Percentiles rank a stretch among this genome's conserved stretches.
Evolutionary conservation across 1,140 invertebrate genomes (phyloP).

Genomic region (Helicoverpa zea): DNA sequence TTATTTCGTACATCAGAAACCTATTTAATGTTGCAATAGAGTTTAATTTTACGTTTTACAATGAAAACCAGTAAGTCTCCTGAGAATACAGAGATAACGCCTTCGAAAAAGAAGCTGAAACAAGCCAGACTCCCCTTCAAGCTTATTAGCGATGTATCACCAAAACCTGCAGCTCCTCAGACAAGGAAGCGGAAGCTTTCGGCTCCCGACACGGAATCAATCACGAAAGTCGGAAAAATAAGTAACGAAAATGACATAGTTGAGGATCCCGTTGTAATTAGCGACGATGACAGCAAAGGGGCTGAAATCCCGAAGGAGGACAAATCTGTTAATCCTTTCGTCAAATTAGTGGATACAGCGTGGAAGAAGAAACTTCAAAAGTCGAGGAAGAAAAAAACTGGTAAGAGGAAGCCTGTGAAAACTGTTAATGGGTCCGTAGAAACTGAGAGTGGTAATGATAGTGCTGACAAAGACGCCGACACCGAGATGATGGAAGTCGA

Average conservation of each 20-base stretch:
- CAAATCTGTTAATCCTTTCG: conserved; percentile 72
- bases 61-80: conserved; percentile 80
- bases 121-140: conserved; percentile 82
- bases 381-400: conserved; percentile 68
- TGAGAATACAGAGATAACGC: conserved; percentile 74
- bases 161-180: conserved; percentile 63
- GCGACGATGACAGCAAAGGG: conserved; percentile 78
- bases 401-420: conserved; percentile 54
- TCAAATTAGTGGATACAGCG: conserved; percentile 77
- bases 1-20: not conserved
- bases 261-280: conserved; percentile 72
- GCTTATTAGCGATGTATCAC: conserved; percentile 75
- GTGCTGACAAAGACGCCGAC: conserved; percentile 27
- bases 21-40: conserved; percentile 51
- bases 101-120: conserved; percentile 81
- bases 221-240: conserved; percentile 77
- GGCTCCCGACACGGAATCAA: conserved; percentile 64
- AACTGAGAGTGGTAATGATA: conserved; percentile 39
- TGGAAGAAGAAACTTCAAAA: conserved; percentile 79
- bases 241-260: conserved; percentile 70
- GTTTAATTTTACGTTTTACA: conserved; percentile 37
- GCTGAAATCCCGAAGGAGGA: conserved; percentile 49
- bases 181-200: conserved; percentile 80
- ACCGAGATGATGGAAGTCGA: conserved; percentile 64
- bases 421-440: conserved; percentile 41